These are phyloP conservation scores for Lissonota sp. DNA, from an alignment of 2,888 invertebrate species.

Conservation along the genomic window DNA sequence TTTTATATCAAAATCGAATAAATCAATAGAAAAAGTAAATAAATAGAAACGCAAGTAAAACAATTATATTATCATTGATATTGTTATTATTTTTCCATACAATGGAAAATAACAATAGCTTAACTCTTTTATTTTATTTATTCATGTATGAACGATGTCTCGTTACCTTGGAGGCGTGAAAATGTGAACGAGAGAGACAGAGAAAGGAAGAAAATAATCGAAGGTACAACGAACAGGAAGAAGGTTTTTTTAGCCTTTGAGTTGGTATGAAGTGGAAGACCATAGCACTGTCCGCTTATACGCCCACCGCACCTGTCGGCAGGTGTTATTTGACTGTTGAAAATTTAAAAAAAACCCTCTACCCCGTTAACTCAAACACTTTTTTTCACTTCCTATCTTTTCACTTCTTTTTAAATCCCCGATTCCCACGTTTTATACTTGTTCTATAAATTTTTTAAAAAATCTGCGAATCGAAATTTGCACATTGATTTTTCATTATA, in stretches of 20 bases:
- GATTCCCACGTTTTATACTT: neutral
- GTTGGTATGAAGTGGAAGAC: slow-evolving; percentile 45
- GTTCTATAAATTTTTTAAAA: neutral
- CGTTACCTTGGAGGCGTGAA: slow-evolving; percentile 16
- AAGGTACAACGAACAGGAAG: slow-evolving; percentile 57
- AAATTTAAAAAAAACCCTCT: slow-evolving; percentile 62
- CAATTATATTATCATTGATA: neutral
- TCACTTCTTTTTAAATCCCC: slow-evolving; percentile 7
- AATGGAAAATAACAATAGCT: neutral
- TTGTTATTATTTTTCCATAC: neutral
- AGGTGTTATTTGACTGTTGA: slow-evolving; percentile 73
- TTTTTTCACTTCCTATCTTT: slow-evolving; percentile 33
- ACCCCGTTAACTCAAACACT: slow-evolving; percentile 32
- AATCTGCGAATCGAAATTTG: no score
- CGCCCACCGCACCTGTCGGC: slow-evolving; percentile 75
- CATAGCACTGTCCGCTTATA: slow-evolving; percentile 40
- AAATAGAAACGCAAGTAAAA: neutral
- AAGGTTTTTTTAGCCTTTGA: slow-evolving; percentile 35
- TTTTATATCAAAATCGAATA: neutral
- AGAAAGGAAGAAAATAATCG: slow-evolving; percentile 41
- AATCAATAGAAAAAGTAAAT: neutral
- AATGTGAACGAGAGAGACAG: slow-evolving; percentile 15
- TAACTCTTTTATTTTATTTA: slow-evolving; percentile 6
- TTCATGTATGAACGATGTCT: slow-evolving; percentile 11
- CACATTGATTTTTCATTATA: no score